A percentile compares a stretch with the other conserved stretches of the same genome.
phyloP scores from a whole-genome alignment of 2,797 vertebrate species.

The Nannoperca australis region DNA sequence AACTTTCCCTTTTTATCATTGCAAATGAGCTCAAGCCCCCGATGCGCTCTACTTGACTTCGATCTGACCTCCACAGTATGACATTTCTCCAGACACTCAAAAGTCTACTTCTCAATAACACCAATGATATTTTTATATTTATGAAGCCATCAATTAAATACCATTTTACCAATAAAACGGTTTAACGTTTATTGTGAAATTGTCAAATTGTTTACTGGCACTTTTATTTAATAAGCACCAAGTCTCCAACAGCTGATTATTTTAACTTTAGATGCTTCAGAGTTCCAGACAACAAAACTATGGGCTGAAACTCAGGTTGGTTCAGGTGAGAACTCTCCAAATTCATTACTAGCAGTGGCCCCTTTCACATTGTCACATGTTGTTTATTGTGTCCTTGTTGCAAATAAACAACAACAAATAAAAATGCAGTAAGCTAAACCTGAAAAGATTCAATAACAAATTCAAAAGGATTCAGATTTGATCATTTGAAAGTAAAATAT shows the following conservation, averaged over 20 bases:
- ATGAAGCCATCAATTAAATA: background rate
- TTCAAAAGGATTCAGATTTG: conserved; percentile 4
- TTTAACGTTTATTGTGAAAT: background rate
- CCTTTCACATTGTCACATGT: background rate
- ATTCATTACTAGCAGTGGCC: no score
- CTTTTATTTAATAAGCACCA: background rate
- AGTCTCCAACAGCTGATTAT: background rate
- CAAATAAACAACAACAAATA: background rate
- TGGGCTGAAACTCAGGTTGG: background rate
- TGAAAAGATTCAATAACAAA: background rate
- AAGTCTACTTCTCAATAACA: conserved; percentile 60
- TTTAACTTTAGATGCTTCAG: background rate
- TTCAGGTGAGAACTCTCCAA: background rate
- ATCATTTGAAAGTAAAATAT: no score
- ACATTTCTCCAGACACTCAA: conserved; percentile 49
- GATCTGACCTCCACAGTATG: conserved; percentile 27
- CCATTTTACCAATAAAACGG: background rate
- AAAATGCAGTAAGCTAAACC: no score
- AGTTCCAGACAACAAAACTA: background rate
- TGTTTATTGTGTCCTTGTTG: background rate
- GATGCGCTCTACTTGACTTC: conserved; percentile 6
- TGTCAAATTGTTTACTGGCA: background rate
- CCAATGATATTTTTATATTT: background rate
- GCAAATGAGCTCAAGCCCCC: conserved; percentile 32
- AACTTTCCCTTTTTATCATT: conserved; percentile 14